Base-by-base conservation (phyloP, 2,113 vertebrate genomes). In the Triplophysa dalaica region DNA sequence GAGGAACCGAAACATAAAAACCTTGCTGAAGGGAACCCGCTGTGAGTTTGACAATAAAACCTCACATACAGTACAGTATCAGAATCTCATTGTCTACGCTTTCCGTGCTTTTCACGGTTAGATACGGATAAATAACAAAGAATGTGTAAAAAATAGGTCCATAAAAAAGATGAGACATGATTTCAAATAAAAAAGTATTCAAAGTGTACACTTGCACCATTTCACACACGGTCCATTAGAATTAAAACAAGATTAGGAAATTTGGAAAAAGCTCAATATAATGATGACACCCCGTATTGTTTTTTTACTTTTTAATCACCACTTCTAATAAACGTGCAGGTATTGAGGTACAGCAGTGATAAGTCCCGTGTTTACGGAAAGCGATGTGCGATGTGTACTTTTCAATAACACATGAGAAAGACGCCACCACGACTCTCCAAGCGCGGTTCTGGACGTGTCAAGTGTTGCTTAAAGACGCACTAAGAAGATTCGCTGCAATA, bases 331-430 rank as follows among this genome's bases (percentile, higher is more conserved):
- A 69, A 66, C 48, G 63, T 45, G 52, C 26, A 65, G 24, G 24
- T 48, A 73, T 63, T 38, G 33, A 61, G 63, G 56, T 43, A 56
- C 54, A 79, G 52, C 8, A 45, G 29, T 82, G 81, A 73, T 75
- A 78, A 81, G 77, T 81, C 64, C 58, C 2, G 19, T 7, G 58
- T 75, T 84, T 58, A 41, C 65, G 45, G 68, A 21, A 61, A 60
- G 60, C 48, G 58, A 54, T 75, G 38, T 75, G 64, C 38, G 8
- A 65, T 48, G 76, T 79, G 64, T 75, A 81, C 83, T 84, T 84
- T 75, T 65, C 38, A 75, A 84, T 70, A 65, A 65, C 68, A 52
- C 48, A 45, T 78, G 79, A 81, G 61, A 58, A 61, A 64, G 7
- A 61, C n/a, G 33, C 54, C 26, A 70, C 50, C 33, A 29, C 26